A percentile compares a stretch with the other conserved stretches of the same genome.
Conservation (phyloP, 1,140 invertebrate species). For the Macrosteles quadrilineatus region DNA sequence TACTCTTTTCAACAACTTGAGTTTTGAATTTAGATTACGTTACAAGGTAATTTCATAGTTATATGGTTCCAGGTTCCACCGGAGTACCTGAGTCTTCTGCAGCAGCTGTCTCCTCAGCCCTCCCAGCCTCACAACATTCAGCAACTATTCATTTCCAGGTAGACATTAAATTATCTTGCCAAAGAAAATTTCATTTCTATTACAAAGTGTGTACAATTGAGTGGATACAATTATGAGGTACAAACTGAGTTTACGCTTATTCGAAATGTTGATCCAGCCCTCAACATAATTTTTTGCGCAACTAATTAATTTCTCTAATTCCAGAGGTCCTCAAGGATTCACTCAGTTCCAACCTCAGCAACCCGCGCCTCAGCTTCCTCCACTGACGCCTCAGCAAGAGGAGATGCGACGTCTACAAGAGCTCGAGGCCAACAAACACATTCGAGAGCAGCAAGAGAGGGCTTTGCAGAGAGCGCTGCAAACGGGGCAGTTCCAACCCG, state of each 20-base stretch:
- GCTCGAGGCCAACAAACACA: slow-evolving; percentile 18
- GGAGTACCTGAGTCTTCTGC: slow-evolving; percentile 33
- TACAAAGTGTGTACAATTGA: no score
- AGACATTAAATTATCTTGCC: no score
- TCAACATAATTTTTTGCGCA: no score
- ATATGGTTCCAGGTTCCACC: slow-evolving; percentile 23
- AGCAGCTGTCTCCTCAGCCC: slow-evolving; percentile 30
- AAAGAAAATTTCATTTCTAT: no score
- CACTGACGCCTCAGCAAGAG: slow-evolving; percentile 17
- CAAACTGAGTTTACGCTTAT: no score
- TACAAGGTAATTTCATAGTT: no score
- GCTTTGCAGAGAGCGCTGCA: slow-evolving; percentile 14
- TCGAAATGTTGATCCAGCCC: no score
- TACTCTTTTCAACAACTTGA: no score
- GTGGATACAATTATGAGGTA: no score
- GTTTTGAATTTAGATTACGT: no score
- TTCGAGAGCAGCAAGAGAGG: slow-evolving; percentile 32
- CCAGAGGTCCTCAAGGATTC: slow-evolving; percentile 5
- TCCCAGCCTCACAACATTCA: slow-evolving; percentile 28
- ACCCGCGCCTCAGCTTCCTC: background rate
- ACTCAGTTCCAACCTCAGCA: background rate
- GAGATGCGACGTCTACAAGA: slow-evolving; percentile 28
- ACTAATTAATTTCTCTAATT: no score
- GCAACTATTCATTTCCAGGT: slow-evolving; percentile 32
- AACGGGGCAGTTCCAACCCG: background rate